Evolutionary conservation across 2,888 invertebrate genomes (phyloP).

Genomic region (Geotrupes spiniger): DNA sequence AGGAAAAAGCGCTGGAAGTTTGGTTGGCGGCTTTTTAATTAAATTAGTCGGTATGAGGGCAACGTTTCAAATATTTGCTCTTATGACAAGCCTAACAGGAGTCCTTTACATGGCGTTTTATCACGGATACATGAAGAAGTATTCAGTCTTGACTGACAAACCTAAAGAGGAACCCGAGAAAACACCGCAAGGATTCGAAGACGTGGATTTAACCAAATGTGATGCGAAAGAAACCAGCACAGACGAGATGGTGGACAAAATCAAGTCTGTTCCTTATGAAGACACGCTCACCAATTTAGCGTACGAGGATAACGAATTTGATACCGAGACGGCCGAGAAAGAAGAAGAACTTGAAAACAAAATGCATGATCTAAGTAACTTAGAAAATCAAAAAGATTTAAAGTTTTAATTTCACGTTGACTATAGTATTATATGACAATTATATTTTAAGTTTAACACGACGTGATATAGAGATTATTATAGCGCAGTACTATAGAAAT

Average conservation of each 20-base stretch:
- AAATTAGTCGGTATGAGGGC: conserved; percentile 68
- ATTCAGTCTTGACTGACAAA: conserved; percentile 56
- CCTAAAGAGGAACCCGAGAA: conserved; percentile 54
- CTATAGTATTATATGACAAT: no score
- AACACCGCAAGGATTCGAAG: conserved; percentile 26
- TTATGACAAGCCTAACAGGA: conserved; percentile 61
- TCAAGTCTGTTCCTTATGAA: conserved; percentile 38
- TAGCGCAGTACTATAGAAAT: no score
- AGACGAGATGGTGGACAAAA: conserved; percentile 23
- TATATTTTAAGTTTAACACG: no score
- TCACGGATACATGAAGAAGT: conserved; percentile 60
- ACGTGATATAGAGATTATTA: no score
- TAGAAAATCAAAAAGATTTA: conserved; percentile 12
- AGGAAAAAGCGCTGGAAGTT: conserved; percentile 74
- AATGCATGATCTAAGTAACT: conserved; percentile 9
- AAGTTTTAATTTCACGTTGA: conserved; percentile 5
- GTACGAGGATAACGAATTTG: conserved; percentile 34
- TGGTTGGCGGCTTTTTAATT: conserved; percentile 74
- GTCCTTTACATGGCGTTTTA: conserved; percentile 69
- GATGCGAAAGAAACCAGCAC: conserved; percentile 22
- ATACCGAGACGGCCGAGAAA: conserved; percentile 19
- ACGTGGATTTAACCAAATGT: conserved; percentile 33
- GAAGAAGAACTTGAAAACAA: conserved; percentile 7
- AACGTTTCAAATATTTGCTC: conserved; percentile 70
- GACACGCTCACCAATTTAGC: conserved; percentile 43